phyloP scores from a whole-genome alignment of 1,140 invertebrate genomes.

The Diprion similis region DNA sequence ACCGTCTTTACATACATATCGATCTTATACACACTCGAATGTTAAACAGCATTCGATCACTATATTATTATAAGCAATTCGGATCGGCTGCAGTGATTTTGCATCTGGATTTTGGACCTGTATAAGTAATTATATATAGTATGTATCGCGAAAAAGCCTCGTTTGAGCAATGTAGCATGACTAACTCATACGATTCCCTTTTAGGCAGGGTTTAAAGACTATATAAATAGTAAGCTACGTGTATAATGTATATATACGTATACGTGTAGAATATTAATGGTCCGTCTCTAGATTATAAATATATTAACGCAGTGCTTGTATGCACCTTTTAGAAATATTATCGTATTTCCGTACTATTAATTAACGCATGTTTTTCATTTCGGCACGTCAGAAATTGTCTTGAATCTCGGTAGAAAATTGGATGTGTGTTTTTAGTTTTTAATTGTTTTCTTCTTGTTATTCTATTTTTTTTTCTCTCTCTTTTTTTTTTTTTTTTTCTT shows the following conservation, averaged over 20 bases:
- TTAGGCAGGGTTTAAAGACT: conserved; percentile 2
- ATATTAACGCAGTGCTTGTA: background rate
- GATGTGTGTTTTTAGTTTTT: too few species aligned
- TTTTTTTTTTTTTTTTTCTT: too few species aligned
- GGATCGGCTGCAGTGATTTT: background rate
- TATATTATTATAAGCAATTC: too few species aligned
- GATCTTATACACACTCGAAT: too few species aligned
- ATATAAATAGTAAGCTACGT: background rate
- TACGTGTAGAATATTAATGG: conserved; percentile 34
- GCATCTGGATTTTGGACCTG: background rate
- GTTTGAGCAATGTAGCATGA: conserved; percentile 7
- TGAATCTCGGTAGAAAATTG: too few species aligned
- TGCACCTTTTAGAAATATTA: conserved; percentile 5
- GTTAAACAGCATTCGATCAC: too few species aligned
- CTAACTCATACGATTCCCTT: background rate
- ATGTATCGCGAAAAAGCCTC: background rate
- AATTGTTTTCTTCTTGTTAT: too few species aligned
- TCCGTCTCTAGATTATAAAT: conserved; percentile 27
- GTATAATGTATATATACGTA: too few species aligned
- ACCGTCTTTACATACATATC: background rate
- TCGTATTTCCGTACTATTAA: too few species aligned
- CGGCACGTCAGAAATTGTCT: too few species aligned
- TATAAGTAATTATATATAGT: background rate
- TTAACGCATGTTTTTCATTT: too few species aligned
- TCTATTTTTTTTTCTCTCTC: too few species aligned